Base-by-base conservation (phyloP, 2,888 invertebrate genomes). In the Hetaerina titia region DNA sequence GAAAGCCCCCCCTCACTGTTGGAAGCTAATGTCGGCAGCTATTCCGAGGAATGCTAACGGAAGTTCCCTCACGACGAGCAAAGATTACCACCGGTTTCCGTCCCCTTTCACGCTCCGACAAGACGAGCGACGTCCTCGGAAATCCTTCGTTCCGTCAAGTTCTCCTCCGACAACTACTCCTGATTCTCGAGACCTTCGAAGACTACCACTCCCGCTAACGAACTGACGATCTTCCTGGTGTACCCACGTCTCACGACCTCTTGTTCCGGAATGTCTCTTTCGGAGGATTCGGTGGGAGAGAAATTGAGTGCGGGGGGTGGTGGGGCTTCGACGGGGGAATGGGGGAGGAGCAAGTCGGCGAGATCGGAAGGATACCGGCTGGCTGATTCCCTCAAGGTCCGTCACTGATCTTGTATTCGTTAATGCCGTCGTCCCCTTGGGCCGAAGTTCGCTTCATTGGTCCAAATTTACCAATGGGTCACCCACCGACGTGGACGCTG, bases 391-490 rank as follows among this genome's bases (percentile, higher is more conserved):
- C 69, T 69, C 22, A 69, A 69, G 5, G 4, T 17, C 22, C 69
- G 6, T 1, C 7, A 4, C 22, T 69, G 22, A 45, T 69, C n/a
- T 69, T 69, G 22, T 69, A n/a, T 69, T 45, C 22, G 22, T 69
- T 81, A 2, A 31, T 81, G 31, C 4, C 31, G 81, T 31, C 69
- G 19, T n/a, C 45, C 31, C 45, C 89, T 19, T 69, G 31, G 17
- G 69, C 69, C 69, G 57, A n/a, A 22, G 57, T 56, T 56, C 22
- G 31, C 56, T 64, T 63, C n/a, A 45, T 74, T 45, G 92, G 92
- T 31, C 92, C 74, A 92, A 92, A 57, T 92, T 56, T 17, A 69
- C 56, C 92, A 92, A 56, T 74, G 69, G 69, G 92, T 92, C 69
- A 92, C 56, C 11, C 56, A 69, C 90, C n/a, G n/a, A 45, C 69